Conservation (phyloP, 2,888 invertebrate genomes). For the Tetragnatha montana region DNA sequence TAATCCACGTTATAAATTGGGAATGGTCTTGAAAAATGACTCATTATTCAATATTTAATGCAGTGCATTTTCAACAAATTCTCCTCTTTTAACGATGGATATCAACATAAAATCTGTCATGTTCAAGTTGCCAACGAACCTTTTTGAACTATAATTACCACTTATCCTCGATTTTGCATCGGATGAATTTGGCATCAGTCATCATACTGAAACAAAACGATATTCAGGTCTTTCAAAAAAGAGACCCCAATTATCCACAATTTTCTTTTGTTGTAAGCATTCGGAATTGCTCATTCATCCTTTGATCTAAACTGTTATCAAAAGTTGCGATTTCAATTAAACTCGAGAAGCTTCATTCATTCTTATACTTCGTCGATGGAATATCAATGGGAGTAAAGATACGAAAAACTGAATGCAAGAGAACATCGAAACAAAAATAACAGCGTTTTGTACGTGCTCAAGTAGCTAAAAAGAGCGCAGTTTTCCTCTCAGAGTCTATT, state of each 20-base stretch:
- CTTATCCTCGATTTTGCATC: background rate
- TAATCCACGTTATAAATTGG: too few relatives aligned
- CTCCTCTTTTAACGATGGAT: background rate
- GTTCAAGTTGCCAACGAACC: background rate
- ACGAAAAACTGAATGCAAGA: too few relatives aligned
- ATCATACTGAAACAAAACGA: background rate
- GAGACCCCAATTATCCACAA: background rate
- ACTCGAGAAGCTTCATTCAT: background rate
- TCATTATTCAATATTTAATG: too few relatives aligned
- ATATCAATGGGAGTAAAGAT: background rate
- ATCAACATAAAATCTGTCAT: background rate
- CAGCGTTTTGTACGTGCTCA: background rate
- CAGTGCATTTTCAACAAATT: background rate
- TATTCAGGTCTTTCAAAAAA: background rate
- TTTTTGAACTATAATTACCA: background rate
- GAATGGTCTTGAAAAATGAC: too few relatives aligned
- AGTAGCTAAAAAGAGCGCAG: background rate
- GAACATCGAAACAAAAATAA: background rate
- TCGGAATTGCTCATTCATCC: background rate
- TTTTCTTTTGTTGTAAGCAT: background rate
- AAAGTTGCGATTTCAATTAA: background rate
- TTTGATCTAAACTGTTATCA: background rate
- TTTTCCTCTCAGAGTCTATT: background rate
- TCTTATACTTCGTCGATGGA: background rate
- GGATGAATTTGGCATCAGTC: constrained; percentile 9